Conservation (phyloP, 2,797 vertebrate genomes). For the Pipistrellus nathusii region DNA sequence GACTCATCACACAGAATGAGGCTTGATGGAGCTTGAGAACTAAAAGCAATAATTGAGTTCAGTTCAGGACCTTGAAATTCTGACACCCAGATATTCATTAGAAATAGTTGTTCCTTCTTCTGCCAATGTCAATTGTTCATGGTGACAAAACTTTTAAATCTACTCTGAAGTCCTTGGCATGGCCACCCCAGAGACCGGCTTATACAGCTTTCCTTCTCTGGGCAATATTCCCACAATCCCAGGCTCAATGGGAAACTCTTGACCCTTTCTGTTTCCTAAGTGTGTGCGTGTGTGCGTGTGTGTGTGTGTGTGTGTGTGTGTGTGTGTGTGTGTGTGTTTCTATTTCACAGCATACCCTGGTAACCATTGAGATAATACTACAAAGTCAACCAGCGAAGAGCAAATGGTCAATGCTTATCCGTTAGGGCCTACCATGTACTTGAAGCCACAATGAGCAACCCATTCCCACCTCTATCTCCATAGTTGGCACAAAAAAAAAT, state of each 20-base stretch:
- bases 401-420: neutral
- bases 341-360: neutral
- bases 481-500: neutral
- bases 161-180: constrained; percentile 43
- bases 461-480: neutral
- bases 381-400: neutral
- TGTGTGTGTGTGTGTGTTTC: neutral
- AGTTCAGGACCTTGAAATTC: constrained; percentile 55
- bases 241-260: constrained; percentile 42
- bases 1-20: constrained; percentile 48
- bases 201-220: constrained; percentile 5
- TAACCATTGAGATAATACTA: neutral
- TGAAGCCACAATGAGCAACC: neutral
- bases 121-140: constrained; percentile 14
- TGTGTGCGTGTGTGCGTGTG: neutral
- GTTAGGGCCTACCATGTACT: neutral
- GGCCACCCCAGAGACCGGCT: neutral
- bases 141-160: constrained; percentile 59
- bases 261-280: neutral
- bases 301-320: neutral
- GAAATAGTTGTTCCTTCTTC: constrained; percentile 29
- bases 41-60: constrained; percentile 59
- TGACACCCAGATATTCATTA: constrained; percentile 59
- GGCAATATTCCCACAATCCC: neutral
- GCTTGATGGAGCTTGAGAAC: neutral